Evolutionary conservation across 2,888 invertebrate genomes (phyloP), one percentile per base, ranked within the genome.

Genomic region (Ashinkailepas kermadecensis): DNA sequence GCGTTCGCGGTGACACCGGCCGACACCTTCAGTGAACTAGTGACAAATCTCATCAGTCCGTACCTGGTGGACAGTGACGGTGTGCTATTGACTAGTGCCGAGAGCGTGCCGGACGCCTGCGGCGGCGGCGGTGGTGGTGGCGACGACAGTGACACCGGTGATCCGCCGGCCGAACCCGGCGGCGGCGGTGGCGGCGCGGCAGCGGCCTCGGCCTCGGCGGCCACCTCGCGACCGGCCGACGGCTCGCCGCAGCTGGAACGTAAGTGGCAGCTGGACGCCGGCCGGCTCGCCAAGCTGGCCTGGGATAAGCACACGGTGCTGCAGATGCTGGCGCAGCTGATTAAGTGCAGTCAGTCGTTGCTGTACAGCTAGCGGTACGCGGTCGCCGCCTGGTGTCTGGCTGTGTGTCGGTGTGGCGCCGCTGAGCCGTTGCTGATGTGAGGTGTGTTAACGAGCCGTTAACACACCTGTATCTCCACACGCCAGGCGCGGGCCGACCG

Each of bases 31-130:
- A 74, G 74, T 74, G 74, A 74, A 74, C 74, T 74, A 54, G 74
- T 74, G 74, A 74, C 74, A 21, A 74, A 74, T 18, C 74, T 74
- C 54, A 74, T 74, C 21, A 74, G 74, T 15, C 74, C 74, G 74
- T 74, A 74, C 56, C 74, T 74, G 21, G 74, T 74, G 56, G 74
- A 74, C 74, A 74, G 74, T 74, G 74, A 74, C 74, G 74, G 74
- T 21, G 74, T 74, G 74, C 74, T 74, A 74, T 56, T 74, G 74
- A 56, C 54, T 56, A 74, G 74, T 74, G 74, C 74, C 54, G 56
- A 54, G 74, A 56, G 21, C 54, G 56, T 21, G 7, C 54, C 56
- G 21, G 74, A 74, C 39, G 15, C 39, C 12, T 59, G 59, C 12
- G 59, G 59, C 7, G 59, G 10, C 21, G 54, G 21, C 74, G 74